Conservation (phyloP, 1,140 invertebrate genomes). For the Hyposmocoma kahamanoa region DNA sequence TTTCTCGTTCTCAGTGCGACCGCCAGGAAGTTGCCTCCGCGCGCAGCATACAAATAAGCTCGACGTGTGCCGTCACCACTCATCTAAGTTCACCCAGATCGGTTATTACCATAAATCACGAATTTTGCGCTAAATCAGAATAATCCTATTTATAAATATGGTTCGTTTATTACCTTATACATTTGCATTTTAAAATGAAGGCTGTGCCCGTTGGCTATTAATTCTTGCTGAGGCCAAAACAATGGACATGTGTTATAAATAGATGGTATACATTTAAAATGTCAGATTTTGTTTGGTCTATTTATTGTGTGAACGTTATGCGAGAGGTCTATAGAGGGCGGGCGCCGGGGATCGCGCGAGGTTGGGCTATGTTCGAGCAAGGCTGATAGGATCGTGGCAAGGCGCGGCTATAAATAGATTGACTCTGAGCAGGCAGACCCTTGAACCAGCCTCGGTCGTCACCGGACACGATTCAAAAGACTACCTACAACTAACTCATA, state of each 20-base stretch:
- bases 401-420: constrained; percentile 65
- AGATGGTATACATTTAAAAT: constrained; percentile 62
- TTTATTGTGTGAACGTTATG: constrained; percentile 59
- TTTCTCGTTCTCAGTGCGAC: constrained; percentile 27
- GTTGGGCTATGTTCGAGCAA: constrained; percentile 36
- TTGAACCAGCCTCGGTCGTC: constrained; percentile 62
- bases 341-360: constrained; percentile 52
- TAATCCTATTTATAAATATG: neutral
- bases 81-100: constrained; percentile 22
- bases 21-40: constrained; percentile 57
- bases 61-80: constrained; percentile 35
- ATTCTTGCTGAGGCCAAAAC: constrained; percentile 49
- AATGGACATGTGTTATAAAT: constrained; percentile 66
- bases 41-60: constrained; percentile 60
- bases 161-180: neutral
- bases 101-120: neutral
- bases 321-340: constrained; percentile 60
- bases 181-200: constrained; percentile 16
- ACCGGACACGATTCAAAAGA: constrained; percentile 43
- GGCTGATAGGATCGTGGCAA: constrained; percentile 61
- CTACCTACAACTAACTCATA: constrained; percentile 16
- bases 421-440: constrained; percentile 48
- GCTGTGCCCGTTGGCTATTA: constrained; percentile 48
- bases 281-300: constrained; percentile 58
- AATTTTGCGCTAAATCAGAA: constrained; percentile 11